Evolutionary conservation across 2,888 invertebrate species (phyloP).

Genomic region (Anagyrus pseudococci): DNA sequence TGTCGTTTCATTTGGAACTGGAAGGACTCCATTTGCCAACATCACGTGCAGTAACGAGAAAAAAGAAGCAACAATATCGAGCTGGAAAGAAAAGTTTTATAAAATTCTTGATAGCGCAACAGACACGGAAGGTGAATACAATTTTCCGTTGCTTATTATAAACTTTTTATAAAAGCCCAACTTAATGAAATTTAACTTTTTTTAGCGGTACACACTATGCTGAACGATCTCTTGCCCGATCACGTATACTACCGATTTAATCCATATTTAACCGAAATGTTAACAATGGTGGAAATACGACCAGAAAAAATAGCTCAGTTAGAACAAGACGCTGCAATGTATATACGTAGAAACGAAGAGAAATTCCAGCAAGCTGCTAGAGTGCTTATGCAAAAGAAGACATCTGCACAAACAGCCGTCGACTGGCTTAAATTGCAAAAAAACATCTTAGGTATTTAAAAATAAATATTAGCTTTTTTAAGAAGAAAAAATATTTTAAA

Average conservation of each 20-base stretch:
- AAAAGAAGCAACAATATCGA: slow-evolving; percentile 61
- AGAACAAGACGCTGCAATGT: slow-evolving; percentile 78
- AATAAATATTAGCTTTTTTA: not conserved
- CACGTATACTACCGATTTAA: slow-evolving; percentile 85
- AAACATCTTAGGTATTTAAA: slow-evolving; percentile 54
- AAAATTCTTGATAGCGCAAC: slow-evolving; percentile 86
- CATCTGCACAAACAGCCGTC: slow-evolving; percentile 56
- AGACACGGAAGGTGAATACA: slow-evolving; percentile 77
- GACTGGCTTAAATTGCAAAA: slow-evolving; percentile 63
- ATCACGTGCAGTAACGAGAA: slow-evolving; percentile 45
- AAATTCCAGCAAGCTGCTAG: slow-evolving; percentile 73
- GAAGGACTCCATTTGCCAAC: slow-evolving; percentile 63
- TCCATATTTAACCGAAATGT: slow-evolving; percentile 82
- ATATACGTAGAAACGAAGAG: slow-evolving; percentile 80
- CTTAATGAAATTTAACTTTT: slow-evolving; percentile 34
- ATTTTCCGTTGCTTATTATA: slow-evolving; percentile 1
- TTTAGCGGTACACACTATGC: slow-evolving; percentile 77
- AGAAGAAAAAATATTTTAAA: no score
- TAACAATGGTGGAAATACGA: slow-evolving; percentile 81
- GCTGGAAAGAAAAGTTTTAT: slow-evolving; percentile 80
- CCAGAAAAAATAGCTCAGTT: slow-evolving; percentile 75
- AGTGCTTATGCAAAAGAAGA: slow-evolving; percentile 60
- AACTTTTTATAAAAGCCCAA: not conserved
- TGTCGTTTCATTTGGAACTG: slow-evolving; percentile 85
- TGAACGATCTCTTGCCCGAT: slow-evolving; percentile 77